Conservation (phyloP, 1,140 invertebrate genomes). For the Bicyclus anynana region DNA sequence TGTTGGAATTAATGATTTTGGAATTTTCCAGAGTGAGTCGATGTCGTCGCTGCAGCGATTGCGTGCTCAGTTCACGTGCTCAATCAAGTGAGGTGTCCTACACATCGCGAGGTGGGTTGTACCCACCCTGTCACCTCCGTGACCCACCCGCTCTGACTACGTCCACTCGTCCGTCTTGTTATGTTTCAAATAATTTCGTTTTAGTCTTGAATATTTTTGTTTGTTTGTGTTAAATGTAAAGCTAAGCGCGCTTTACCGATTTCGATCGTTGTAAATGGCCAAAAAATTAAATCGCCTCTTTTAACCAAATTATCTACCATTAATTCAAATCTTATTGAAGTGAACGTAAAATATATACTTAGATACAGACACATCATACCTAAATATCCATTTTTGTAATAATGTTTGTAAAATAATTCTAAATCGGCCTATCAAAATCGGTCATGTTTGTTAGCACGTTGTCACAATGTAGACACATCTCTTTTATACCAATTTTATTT, state of each 20-base stretch:
- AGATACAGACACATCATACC: too few species aligned
- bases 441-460: not conserved
- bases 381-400: not conserved
- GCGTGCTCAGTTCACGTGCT: conserved; percentile 58
- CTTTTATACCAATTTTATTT: too few species aligned
- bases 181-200: too few species aligned
- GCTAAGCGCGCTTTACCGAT: not conserved
- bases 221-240: not conserved
- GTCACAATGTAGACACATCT: not conserved
- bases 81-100: conserved; percentile 54
- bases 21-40: conserved; percentile 28
- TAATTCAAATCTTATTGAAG: too few species aligned
- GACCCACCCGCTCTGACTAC: not conserved
- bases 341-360: too few species aligned
- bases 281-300: too few species aligned
- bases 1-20: not conserved
- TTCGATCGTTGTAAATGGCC: not conserved
- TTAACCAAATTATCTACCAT: too few species aligned
- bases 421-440: not conserved
- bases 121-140: not conserved
- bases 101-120: too few species aligned
- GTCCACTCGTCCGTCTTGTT: not conserved
- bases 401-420: not conserved
- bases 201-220: not conserved
- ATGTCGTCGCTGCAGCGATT: conserved; percentile 41